Base-by-base conservation (phyloP, 2,888 invertebrate species). In the Lasioglossum oenotherae region DNA sequence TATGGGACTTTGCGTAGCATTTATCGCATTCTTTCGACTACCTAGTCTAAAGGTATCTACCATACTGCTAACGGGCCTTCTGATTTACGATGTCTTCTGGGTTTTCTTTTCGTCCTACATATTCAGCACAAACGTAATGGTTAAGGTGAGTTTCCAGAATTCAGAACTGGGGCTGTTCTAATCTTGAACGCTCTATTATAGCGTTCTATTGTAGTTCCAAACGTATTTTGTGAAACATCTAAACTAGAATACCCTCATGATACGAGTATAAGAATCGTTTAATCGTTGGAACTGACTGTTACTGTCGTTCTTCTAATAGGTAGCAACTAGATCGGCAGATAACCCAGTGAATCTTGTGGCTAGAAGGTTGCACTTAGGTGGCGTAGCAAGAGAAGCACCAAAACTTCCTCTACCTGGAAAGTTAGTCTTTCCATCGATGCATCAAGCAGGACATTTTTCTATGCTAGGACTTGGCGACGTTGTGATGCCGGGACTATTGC, bases 121-220 rank as follows among this genome's bases (percentile, higher is more conserved):
- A 95, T 99, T 99, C 96, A 99, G 98, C 96, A 98, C 99, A 93
- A 99, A 99, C 95, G 99, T 99, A 90, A 99, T 99, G 99, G 99
- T 99, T 89, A 99, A 99, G 96, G 98, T 98, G 95, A 97, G 97
- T 96, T 57, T 79, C 31, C 31, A 64, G 57, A 57, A 57, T 57
- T 57, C 57, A 27, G 12, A 57, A 57, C n/a, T n/a, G 64, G 64
- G 31, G 31, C 3, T 64, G 8, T 64, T 64, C 64, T 35, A 64
- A 31, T 64, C 6, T 64, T 31, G 64, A 64, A 64, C 8, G 8
- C 1, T 57, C 0, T 57, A n/a, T 57, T n/a, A 12, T 12, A 12
- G 4, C 16, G 2, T 64, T 31, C 19, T 31, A 64, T 31, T 31
- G 8, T 31, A 64, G 64, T 64, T 64, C 35, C 6, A 19, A 31